Percentiles rank a stretch among this genome's conserved stretches.
Conservation (phyloP, 2,797 vertebrate species). For the Danio kyathit region DNA sequence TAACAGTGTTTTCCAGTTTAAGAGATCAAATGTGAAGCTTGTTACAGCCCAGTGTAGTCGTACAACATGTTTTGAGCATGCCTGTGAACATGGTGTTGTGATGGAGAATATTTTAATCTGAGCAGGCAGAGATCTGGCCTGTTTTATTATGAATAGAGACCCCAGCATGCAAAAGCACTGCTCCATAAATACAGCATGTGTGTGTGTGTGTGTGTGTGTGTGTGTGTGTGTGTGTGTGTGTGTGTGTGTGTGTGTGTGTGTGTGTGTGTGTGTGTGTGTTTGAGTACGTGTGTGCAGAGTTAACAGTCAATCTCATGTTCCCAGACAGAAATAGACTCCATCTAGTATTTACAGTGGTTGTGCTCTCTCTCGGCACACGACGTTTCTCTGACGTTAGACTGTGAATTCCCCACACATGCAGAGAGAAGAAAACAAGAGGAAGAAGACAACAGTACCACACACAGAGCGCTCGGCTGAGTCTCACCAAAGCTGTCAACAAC, state of each 20-base stretch:
- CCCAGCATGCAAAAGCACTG: conserved; percentile 69
- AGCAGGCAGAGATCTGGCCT: conserved; percentile 71
- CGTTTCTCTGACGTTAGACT: conserved; percentile 22
- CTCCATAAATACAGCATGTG: conserved; percentile 75
- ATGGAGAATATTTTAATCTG: conserved; percentile 72
- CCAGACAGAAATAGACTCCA: conserved; percentile 60
- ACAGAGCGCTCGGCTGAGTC: background rate
- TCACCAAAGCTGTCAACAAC: background rate
- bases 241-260: conserved; percentile 30
- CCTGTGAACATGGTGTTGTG: conserved; percentile 59
- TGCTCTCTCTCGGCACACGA: conserved; percentile 6
- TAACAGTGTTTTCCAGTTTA: no score
- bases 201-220: conserved; percentile 19
- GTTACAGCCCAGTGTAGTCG: no score
- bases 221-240: conserved; percentile 6
- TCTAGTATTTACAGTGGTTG: conserved; percentile 58
- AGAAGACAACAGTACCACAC: background rate
- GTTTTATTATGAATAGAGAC: conserved; percentile 77
- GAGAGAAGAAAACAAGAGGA: conserved; percentile 7
- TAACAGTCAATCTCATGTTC: conserved; percentile 47
- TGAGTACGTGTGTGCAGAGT: no score
- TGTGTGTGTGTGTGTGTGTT: conserved; percentile 9
- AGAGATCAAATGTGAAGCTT: no score
- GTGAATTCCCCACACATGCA: conserved; percentile 23
- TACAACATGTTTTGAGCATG: background rate